Base-by-base conservation (phyloP, 1,140 invertebrate species). In the Aphelinus certus region DNA sequence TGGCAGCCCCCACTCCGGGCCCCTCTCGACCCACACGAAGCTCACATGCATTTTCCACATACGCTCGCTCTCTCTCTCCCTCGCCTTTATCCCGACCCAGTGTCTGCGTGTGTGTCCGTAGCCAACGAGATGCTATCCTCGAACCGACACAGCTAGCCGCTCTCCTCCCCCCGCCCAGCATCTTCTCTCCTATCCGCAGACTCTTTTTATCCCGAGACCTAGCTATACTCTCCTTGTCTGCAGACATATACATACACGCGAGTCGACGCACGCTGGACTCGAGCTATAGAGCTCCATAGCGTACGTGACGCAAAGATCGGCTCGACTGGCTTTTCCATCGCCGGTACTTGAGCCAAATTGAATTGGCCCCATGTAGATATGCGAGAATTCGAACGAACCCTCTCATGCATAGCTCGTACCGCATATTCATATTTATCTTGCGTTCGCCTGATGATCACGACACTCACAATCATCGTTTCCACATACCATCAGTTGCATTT, bases 51-150 rank as follows among this genome's bases (percentile, higher is more conserved):
- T 56, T 73, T 73, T 71, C 68, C 71, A 76, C 73, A 68, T 64
- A 73, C 73, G 77, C 75, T 79, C 75, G 67, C 73, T 70, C 73
- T 77, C 77, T 67, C 73, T 79, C 78, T 72, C 71, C 64, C 62
- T 67, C 73, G 48, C 71, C 57, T 47, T 76, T 76, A 3, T 26
- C 45, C 55, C 26, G 26, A 26, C 26, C 9, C 1, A 3, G 10
- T 2, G 2, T n/a, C 4, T 4, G 10, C 51, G 7, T 64, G 48
- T 7, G n/a, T 45, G 76, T 81, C 79, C 78, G 80, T 79, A 79
- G 80, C 81, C 83, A 81, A 79, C 69, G 78, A 63, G 55, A 82
- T 84, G 78, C 77, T 80, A 80, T 84, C 75, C 80, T 80, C 81
- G 81, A 84, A 83, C 79, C 76, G 73, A 57, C 78, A 76, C 26